Evolutionary conservation across 2,797 vertebrate species (phyloP).

Genomic region (Semaprochilodus insignis): DNA sequence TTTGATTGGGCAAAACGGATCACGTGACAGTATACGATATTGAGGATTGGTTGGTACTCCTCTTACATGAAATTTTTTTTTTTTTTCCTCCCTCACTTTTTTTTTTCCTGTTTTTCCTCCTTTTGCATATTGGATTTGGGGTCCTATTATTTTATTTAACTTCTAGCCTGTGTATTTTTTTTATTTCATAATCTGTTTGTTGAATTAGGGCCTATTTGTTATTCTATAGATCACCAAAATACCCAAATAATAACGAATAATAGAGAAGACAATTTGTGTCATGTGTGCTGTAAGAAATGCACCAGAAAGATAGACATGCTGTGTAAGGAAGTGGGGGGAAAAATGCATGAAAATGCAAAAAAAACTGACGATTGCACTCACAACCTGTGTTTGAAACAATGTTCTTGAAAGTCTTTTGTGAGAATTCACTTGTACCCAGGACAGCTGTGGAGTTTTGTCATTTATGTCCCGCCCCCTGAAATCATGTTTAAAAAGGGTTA

Average conservation of each 20-base stretch:
- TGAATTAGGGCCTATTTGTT: slow-evolving; percentile 82
- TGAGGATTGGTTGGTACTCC: slow-evolving; percentile 49
- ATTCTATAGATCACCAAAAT: slow-evolving; percentile 85
- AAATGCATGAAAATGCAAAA: not conserved
- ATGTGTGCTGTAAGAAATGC: not conserved
- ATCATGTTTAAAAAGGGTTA: not conserved
- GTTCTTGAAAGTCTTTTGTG: not conserved
- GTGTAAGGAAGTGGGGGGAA: not conserved
- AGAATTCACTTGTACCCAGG: not conserved
- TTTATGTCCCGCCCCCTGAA: not conserved
- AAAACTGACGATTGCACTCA: not conserved
- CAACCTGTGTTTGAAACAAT: not conserved
- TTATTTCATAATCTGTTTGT: slow-evolving; percentile 73
- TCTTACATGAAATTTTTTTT: slow-evolving; percentile 8
- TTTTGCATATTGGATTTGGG: slow-evolving; percentile 10
- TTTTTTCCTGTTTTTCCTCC: not conserved
- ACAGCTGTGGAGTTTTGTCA: not conserved
- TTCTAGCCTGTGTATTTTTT: slow-evolving; percentile 76
- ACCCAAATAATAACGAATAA: slow-evolving; percentile 79
- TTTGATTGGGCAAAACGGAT: slow-evolving; percentile 51
- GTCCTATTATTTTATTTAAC: slow-evolving; percentile 65
- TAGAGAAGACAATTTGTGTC: not conserved
- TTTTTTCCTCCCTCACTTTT: slow-evolving; percentile 13
- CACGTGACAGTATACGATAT: slow-evolving; percentile 52
- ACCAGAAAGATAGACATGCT: not conserved